phyloP scores from a whole-genome alignment of 2,797 vertebrate species.

The Myotis daubentonii region DNA sequence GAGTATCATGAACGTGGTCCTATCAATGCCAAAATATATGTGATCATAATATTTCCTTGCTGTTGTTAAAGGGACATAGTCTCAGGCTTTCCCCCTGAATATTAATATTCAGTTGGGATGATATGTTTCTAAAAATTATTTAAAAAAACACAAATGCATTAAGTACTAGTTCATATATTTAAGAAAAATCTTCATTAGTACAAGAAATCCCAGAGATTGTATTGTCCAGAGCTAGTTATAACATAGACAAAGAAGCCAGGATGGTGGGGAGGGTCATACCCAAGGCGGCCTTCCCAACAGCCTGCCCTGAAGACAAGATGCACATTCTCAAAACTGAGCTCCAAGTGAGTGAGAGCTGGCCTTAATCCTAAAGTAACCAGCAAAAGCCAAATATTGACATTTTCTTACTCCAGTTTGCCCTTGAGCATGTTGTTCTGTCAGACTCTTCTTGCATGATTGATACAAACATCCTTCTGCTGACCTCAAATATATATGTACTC shows the following conservation, averaged over 20 bases:
- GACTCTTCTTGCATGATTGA: neutral
- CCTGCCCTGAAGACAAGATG: neutral
- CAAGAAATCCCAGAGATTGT: neutral
- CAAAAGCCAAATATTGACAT: neutral
- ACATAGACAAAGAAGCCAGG: neutral
- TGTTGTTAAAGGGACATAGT: neutral
- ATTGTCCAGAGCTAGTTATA: rapidly evolving
- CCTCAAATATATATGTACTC: neutral
- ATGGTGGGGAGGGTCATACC: neutral
- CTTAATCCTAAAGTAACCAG: neutral
- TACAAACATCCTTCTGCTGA: neutral
- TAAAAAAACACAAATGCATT: neutral
- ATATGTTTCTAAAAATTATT: neutral
- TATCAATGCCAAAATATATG: neutral
- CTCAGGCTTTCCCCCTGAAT: neutral
- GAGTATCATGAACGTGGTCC: neutral
- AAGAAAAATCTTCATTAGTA: neutral
- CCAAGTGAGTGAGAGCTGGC: neutral
- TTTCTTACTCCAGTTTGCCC: neutral
- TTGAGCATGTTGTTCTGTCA: neutral
- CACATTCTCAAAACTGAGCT: neutral
- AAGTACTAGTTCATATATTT: neutral
- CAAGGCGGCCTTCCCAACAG: neutral
- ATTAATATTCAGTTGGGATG: neutral
- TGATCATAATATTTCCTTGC: neutral